These are phyloP conservation scores for Sussaba pulchella DNA, from an alignment of 2,888 invertebrate genomes.

Conservation along the genomic window DNA sequence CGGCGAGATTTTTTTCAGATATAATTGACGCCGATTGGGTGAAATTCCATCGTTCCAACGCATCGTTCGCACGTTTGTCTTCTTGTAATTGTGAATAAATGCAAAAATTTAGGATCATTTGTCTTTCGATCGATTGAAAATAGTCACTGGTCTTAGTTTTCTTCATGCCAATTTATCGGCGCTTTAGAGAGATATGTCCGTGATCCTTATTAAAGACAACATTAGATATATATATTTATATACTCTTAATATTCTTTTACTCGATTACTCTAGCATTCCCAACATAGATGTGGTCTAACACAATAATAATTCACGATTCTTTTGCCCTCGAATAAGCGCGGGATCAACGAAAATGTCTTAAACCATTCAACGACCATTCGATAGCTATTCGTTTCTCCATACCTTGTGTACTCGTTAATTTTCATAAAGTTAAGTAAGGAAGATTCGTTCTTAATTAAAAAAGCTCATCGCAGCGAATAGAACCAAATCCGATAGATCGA, in stretches of 20 bases:
- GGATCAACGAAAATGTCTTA: conserved; percentile 41
- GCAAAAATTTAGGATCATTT: neutral
- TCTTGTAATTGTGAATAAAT: conserved; percentile 7
- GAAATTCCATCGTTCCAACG: neutral
- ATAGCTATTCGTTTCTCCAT: conserved; percentile 61
- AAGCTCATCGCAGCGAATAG: conserved; percentile 42
- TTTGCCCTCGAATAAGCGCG: conserved; percentile 32
- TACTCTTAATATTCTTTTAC: conserved; percentile 12
- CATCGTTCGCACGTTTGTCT: neutral
- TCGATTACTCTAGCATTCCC: conserved; percentile 30
- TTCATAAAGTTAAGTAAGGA: conserved; percentile 13
- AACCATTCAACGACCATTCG: conserved; percentile 32
- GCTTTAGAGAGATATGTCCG: conserved; percentile 65
- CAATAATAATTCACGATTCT: conserved; percentile 50
- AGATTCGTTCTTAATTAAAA: conserved; percentile 26
- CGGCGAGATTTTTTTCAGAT: conserved; percentile 12
- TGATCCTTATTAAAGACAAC: conserved; percentile 59
- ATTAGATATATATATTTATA: conserved; percentile 43
- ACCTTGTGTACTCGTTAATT: conserved; percentile 67
- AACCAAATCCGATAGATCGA: conserved; percentile 47
- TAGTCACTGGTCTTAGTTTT: conserved; percentile 32
- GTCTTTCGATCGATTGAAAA: conserved; percentile 24
- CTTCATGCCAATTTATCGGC: conserved; percentile 29
- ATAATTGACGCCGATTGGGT: conserved; percentile 13
- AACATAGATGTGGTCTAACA: conserved; percentile 44